phyloP scores from a whole-genome alignment of 2,888 invertebrate species.

The Clusia tigrina region DNA sequence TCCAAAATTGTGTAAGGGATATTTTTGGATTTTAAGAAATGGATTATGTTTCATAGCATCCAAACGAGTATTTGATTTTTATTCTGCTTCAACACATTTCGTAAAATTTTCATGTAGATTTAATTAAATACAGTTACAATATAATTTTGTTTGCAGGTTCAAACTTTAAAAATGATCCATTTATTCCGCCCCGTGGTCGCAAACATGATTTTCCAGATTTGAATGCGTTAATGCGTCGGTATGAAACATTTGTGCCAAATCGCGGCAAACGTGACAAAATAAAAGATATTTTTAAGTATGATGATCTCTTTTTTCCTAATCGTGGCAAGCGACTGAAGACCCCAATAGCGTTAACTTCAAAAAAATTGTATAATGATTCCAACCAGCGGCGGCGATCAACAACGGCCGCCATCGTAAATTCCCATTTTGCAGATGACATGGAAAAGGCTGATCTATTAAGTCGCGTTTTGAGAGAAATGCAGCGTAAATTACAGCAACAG shows the following conservation, averaged over 20 bases:
- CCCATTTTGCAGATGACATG: slow-evolving; percentile 1
- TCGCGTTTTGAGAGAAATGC: slow-evolving; percentile 3
- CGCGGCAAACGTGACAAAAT: slow-evolving; percentile 62
- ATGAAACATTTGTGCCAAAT: slow-evolving; percentile 62
- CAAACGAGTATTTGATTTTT: too few relatives aligned
- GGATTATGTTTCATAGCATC: too few relatives aligned
- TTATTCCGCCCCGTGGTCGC: slow-evolving; percentile 62
- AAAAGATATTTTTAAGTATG: slow-evolving; percentile 62
- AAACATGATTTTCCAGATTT: slow-evolving; percentile 54
- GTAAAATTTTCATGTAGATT: background rate
- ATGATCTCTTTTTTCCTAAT: slow-evolving; percentile 63
- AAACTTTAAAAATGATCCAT: slow-evolving; percentile 48
- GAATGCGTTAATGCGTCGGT: slow-evolving; percentile 49
- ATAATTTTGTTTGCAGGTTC: background rate
- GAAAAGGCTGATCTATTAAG: slow-evolving; percentile 17
- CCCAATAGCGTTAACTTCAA: slow-evolving; percentile 8
- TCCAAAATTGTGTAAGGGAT: too few relatives aligned
- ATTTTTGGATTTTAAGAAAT: too few relatives aligned
- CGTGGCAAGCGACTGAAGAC: slow-evolving; percentile 57
- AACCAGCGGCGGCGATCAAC: background rate
- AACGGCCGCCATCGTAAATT: slow-evolving; percentile 12
- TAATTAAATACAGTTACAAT: background rate
- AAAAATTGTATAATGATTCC: slow-evolving; percentile 9
- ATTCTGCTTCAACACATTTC: too few relatives aligned
- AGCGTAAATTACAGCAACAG: slow-evolving; percentile 25